Evolutionary conservation across 2,797 vertebrate species (phyloP).

Genomic region (Notoglanidium macrostoma): DNA sequence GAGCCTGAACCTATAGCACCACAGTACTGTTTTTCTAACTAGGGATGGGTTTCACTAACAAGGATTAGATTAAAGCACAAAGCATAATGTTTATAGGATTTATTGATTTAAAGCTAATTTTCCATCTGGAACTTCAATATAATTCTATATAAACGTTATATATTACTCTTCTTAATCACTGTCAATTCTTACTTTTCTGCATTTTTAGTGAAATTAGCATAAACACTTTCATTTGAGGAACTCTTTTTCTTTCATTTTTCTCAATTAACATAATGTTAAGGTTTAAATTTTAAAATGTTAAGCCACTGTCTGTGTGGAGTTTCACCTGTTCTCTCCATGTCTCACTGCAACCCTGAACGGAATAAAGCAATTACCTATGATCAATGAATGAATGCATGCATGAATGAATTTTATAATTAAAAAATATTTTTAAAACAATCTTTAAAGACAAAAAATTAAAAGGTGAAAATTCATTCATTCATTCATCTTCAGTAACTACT

Average conservation of each 20-base stretch:
- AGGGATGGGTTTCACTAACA: not conserved
- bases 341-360: not conserved
- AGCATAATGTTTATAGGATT: not conserved
- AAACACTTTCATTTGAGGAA: not conserved
- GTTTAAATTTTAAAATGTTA: not conserved
- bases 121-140: not conserved
- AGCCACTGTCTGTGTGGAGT: not conserved
- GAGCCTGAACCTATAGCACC: not conserved
- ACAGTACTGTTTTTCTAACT: not conserved
- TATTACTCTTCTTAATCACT: not conserved
- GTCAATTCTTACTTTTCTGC: not conserved
- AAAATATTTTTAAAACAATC: not conserved
- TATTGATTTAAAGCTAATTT: not conserved
- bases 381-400: not conserved
- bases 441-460: not conserved
- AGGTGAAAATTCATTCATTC: not conserved
- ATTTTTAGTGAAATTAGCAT: not conserved
- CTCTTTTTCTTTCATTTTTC: too few relatives aligned
- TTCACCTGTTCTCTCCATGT: not conserved
- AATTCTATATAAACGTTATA: not conserved
- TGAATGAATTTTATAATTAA: not conserved
- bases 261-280: not conserved
- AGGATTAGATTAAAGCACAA: not conserved
- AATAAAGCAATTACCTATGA: not conserved
- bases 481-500: not conserved